phyloP scores from a whole-genome alignment of 2,113 vertebrate species.

The human (Homo sapiens) region DNA sequence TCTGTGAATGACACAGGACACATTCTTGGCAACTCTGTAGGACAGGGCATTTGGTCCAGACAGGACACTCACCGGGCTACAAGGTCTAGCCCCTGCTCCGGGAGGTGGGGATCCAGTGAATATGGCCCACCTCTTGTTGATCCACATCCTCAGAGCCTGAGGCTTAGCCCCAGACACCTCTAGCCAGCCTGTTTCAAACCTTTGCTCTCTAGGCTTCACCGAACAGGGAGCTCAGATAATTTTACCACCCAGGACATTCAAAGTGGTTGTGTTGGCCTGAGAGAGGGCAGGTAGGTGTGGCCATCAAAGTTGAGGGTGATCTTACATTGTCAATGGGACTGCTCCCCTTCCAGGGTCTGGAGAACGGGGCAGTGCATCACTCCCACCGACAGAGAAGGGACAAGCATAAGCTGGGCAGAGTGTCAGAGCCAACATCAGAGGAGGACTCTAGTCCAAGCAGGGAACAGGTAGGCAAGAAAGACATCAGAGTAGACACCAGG shows the following conservation, averaged over 20 bases:
- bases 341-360: neutral
- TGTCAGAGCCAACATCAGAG: neutral
- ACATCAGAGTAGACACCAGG: too few relatives aligned
- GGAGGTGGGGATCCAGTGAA: neutral
- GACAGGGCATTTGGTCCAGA: neutral
- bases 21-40: neutral
- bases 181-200: neutral
- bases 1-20: neutral
- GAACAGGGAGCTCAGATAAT: neutral
- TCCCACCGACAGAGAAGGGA: neutral
- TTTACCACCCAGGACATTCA: neutral
- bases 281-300: neutral
- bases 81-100: neutral
- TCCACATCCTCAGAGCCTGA: neutral
- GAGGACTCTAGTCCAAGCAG: neutral
- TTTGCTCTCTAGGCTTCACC: neutral
- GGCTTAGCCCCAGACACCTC: neutral
- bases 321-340: neutral
- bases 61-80: neutral
- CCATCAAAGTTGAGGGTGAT: neutral
- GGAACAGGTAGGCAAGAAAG: neutral
- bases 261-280: neutral
- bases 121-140: neutral
- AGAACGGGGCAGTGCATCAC: neutral
- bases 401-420: neutral